Base-by-base conservation (phyloP, 2,888 invertebrate species). In the Cephus rjabovi region DNA sequence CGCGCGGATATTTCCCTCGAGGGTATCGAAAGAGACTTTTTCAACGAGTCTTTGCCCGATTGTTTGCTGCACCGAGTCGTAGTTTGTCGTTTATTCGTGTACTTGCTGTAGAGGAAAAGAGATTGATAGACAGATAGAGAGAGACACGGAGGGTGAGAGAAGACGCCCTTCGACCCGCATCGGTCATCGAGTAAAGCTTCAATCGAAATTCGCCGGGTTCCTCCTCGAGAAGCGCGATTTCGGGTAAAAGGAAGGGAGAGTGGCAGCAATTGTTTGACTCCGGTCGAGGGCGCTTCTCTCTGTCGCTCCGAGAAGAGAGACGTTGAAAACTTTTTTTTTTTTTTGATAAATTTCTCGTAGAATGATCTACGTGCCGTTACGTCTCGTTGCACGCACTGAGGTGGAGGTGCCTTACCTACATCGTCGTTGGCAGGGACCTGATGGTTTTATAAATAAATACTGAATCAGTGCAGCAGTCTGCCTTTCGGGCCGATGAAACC, bases 391-490 rank as follows among this genome's bases (percentile, higher is more conserved):
- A 71, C 23, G 6, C 34, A 31, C 31, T 33, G 34, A 71, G 71
- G 71, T 23, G 31, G 71, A 71, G 56, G 23, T 56, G 56, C 34
- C 71, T 71, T 34, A 82, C 77, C 79, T 80, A 80, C 79, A 84
- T 84, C 82, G 80, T 83, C 82, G 86, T 87, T 88, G 88, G 89
- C 89, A 87, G 83, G 84, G 87, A 84, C 87, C 85, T 87, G 86
- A 86, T 86, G 84, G 84, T 85, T 87, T 88, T 89, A 89, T 90
- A 90, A 90, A 90, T 89, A 90, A 90, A 86, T 88, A 86, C 86
- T 88, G 89, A 89, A 87, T 90, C 89, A 88, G 89, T 88, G 87
- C 86, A 87, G 85, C 83, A 85, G 85, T 56, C 23, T 56, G 56
- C 56, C 81, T 80, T 79, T 76, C 74, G 76, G 79, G 69, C 80